These are phyloP conservation scores for Scaptomyza polygonia DNA, from an alignment of 2,888 invertebrate species.

Conservation along the genomic window DNA sequence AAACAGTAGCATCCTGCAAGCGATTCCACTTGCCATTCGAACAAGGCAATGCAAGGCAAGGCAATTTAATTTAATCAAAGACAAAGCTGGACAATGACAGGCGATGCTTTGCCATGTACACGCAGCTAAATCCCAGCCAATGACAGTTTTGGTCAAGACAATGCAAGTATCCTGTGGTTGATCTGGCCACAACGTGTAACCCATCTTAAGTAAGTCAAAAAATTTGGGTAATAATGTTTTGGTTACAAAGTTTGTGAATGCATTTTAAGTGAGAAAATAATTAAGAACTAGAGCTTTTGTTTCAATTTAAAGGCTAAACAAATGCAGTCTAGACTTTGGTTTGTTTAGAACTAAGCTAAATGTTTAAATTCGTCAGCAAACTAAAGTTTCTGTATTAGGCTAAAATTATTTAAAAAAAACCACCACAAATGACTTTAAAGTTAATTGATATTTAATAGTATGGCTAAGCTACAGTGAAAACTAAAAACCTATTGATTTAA, in stretches of 20 bases:
- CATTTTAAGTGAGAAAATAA: neutral
- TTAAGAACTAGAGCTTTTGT: neutral
- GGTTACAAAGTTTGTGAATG: neutral
- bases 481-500: neutral
- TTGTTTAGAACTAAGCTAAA: neutral
- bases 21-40: conserved; percentile 15
- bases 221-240: neutral
- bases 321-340: too few relatives aligned
- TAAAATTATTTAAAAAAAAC: neutral
- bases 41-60: conserved; percentile 53
- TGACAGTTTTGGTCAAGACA: conserved; percentile 34
- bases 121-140: conserved; percentile 28
- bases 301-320: too few relatives aligned
- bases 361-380: neutral
- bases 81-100: conserved; percentile 65
- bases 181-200: neutral
- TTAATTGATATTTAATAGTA: neutral
- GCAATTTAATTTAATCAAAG: conserved; percentile 78
- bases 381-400: neutral
- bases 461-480: neutral
- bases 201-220: neutral
- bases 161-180: conserved; percentile 10
- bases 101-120: conserved; percentile 14
- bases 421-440: neutral
- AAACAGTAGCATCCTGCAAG: conserved; percentile 26